phyloP scores from a whole-genome alignment of 2,888 invertebrate genomes.

The Pharmacophagus antenor region DNA sequence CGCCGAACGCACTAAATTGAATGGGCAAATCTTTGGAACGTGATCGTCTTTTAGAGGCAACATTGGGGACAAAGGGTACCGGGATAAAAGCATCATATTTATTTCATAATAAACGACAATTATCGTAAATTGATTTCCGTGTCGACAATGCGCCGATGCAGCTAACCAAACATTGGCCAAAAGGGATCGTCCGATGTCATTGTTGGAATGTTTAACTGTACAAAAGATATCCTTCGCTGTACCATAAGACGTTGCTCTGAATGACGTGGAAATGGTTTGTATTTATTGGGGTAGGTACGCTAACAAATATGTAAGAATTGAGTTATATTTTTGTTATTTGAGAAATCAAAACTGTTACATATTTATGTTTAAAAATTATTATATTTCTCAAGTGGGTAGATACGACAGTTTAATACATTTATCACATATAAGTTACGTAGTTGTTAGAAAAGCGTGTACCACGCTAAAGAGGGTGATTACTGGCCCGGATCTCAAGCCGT shows the following conservation, averaged over 20 bases:
- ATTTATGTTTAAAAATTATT: conserved; percentile 11
- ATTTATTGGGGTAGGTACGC: conserved; percentile 58
- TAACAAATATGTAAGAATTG: conserved; percentile 58
- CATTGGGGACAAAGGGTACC: conserved; percentile 51
- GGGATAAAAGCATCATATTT: conserved; percentile 77
- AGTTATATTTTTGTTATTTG: conserved; percentile 42
- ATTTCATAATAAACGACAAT: conserved; percentile 81
- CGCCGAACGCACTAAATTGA: conserved; percentile 60
- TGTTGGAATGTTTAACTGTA: conserved; percentile 51
- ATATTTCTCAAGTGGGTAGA: conserved; percentile 25
- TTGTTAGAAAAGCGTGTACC: too few species aligned
- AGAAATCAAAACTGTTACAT: conserved; percentile 26
- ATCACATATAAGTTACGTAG: too few species aligned
- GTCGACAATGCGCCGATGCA: conserved; percentile 75
- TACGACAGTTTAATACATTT: too few species aligned
- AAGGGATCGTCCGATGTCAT: conserved; percentile 75
- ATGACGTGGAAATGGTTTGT: conserved; percentile 54
- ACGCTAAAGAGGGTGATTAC: too few species aligned
- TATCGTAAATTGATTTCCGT: conserved; percentile 77
- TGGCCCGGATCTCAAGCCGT: too few species aligned
- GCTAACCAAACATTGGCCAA: conserved; percentile 86
- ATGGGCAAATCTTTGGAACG: conserved; percentile 45
- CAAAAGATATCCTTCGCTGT: conserved; percentile 52
- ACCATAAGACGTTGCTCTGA: conserved; percentile 40
- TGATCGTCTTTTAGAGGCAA: conserved; percentile 57